Conservation (phyloP, 2,113 vertebrate genomes). For the Dryoscopus gambensis region DNA sequence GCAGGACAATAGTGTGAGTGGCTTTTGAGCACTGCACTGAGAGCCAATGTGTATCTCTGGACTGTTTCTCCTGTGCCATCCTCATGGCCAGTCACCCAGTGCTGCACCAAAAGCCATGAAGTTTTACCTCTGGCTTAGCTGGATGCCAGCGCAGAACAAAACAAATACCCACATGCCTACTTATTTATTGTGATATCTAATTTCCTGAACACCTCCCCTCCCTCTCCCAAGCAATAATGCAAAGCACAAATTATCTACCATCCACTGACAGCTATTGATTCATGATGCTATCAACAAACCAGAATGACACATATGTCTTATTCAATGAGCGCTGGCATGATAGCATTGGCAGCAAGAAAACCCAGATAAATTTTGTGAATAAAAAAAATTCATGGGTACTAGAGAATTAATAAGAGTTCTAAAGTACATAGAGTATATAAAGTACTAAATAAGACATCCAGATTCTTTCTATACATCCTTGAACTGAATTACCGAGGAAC, state of each 20-base stretch:
- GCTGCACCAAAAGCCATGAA: not conserved
- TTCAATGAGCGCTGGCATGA: not conserved
- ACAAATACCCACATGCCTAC: not conserved
- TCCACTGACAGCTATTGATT: slow-evolving; percentile 26
- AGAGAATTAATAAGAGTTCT: not conserved
- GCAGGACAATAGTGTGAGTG: accelerated
- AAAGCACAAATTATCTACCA: not conserved
- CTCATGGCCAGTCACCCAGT: not conserved
- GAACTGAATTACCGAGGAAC: not conserved
- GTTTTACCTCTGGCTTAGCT: not conserved
- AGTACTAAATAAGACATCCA: not conserved
- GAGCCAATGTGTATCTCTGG: not conserved
- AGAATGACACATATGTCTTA: not conserved
- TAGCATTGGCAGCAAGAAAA: not conserved
- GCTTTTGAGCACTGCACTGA: not conserved
- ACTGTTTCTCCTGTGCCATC: not conserved
- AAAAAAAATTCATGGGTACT: not conserved
- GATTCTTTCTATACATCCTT: not conserved
- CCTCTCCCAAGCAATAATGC: not conserved
- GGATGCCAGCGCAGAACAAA: not conserved
- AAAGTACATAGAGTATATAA: not conserved
- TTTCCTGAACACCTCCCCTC: not conserved
- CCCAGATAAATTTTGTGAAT: not conserved
- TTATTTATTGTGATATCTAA: not conserved
- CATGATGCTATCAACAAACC: not conserved